Evolutionary conservation across 1,140 invertebrate species (phyloP).

Genomic region (Bombus polaris): DNA sequence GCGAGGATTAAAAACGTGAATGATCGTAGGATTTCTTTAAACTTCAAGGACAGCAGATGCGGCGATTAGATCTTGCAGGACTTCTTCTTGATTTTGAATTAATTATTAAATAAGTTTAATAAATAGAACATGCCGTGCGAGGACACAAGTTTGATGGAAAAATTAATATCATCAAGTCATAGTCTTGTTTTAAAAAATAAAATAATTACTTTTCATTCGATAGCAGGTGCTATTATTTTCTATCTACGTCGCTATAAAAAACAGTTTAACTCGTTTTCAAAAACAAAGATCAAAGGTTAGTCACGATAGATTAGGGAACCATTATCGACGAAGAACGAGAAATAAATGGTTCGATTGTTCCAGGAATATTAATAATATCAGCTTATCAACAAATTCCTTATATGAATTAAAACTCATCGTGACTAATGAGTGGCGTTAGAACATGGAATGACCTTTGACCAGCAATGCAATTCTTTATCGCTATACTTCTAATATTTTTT

Average conservation of each 20-base stretch:
- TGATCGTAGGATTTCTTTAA: neutral
- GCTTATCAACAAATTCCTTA: neutral
- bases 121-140: no score
- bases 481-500: neutral
- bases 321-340: neutral
- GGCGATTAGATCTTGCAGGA: neutral
- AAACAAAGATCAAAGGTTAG: neutral
- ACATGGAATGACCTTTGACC: neutral
- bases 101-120: no score
- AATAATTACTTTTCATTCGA: neutral
- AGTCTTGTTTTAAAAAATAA: no score
- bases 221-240: neutral
- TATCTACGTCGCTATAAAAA: no score
- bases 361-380: constrained; percentile 22
- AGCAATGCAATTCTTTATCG: neutral
- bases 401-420: neutral
- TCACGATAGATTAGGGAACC: neutral
- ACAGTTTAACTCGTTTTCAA: neutral
- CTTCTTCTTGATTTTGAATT: neutral
- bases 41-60: neutral
- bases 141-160: no score
- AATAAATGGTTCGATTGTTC: neutral
- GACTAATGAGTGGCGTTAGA: neutral
- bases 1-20: neutral
- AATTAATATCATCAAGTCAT: no score